A percentile compares a stretch with the other conserved stretches of the same genome.
phyloP scores from a whole-genome alignment of 1,140 invertebrate species.

The Epicauta chinensis region DNA sequence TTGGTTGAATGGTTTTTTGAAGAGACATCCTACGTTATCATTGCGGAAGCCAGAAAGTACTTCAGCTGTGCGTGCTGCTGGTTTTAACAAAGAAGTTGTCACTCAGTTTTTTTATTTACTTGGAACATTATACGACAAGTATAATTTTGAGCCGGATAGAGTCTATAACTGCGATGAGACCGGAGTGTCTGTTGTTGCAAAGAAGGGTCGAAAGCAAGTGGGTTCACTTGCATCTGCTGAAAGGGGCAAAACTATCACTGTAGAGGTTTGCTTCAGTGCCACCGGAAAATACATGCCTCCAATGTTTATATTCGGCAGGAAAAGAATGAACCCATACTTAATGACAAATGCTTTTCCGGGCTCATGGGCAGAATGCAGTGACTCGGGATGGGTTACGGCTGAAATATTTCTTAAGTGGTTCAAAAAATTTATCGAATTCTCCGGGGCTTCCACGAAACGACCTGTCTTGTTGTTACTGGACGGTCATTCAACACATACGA shows the following conservation, averaged over 20 bases:
- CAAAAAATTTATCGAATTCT: slow-evolving; percentile 28
- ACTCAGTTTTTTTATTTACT: slow-evolving; percentile 20
- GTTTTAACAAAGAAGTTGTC: slow-evolving; percentile 25
- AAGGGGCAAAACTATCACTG: slow-evolving; percentile 28
- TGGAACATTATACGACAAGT: slow-evolving; percentile 9
- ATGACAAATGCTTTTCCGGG: slow-evolving; percentile 18
- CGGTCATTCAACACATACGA: slow-evolving; percentile 21
- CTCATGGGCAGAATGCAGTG: slow-evolving; percentile 19
- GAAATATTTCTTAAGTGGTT: slow-evolving; percentile 34
- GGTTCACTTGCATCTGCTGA: slow-evolving; percentile 26
- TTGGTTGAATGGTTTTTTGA: slow-evolving; percentile 26
- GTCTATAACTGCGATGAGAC: slow-evolving; percentile 42
- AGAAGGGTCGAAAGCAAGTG: slow-evolving; percentile 21
- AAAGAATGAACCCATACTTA: slow-evolving; percentile 27
- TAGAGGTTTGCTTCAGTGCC: slow-evolving; percentile 24
- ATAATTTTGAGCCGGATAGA: slow-evolving; percentile 28
- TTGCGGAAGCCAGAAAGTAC: slow-evolving; percentile 11
- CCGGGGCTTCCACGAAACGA: slow-evolving; percentile 12
- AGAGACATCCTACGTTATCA: slow-evolving; percentile 16
- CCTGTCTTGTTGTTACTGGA: slow-evolving; percentile 22
- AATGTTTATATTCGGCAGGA: slow-evolving; percentile 33
- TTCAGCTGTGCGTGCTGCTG: slow-evolving; percentile 12
- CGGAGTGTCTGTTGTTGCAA: slow-evolving; percentile 42
- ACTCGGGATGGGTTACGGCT: slow-evolving; percentile 29
- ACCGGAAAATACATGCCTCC: slow-evolving; percentile 31